Evolutionary conservation across 2,888 invertebrate species (phyloP), one percentile per base, ranked within the genome.

Genomic region (Eupithecia tripunctaria): DNA sequence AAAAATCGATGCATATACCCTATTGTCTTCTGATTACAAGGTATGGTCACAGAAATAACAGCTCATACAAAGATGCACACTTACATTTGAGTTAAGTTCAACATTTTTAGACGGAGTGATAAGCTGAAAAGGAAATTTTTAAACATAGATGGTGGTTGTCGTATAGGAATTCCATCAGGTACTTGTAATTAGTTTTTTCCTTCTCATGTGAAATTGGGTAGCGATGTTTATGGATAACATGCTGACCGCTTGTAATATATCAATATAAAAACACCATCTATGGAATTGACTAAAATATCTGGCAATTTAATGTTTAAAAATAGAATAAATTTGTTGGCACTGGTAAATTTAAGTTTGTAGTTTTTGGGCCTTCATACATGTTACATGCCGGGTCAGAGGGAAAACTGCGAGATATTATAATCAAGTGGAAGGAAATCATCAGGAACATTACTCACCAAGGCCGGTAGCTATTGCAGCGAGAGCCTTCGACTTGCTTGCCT

Each of bases 391-490:
- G 62, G 7, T n/a, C 21, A n/a, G 15, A 29, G 3, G 25, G 21
- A 38, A 38, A 14, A 38, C 74, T 82, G 82, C 81, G 80, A 84
- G 80, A 80, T 82, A 76, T 62, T 68, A 80, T 38, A 25, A 68
- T 66, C 71, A 47, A 56, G 25, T n/a, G 62, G 63, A 76, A 64
- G 14, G 56, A 43, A 69, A 38, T 2, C 69, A 21, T 8, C 47
- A 72, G 70, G 85, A 86, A 79, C 73, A 80, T 71, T 81, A 98
- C 98, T 98, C 96, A 98, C 98, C 98, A 90, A 98, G 96, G 91
- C 97, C 97, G 87, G 97, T 96, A 91, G 97, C 97, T 95, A 98
- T 96, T 95, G 98, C 97, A 95, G 98, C 97, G 95, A 98, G 96
- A 95, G 97, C 97, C 95, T 96, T 96, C 95, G 97, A 97, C 96